Base-by-base conservation (phyloP, 2,888 invertebrate genomes). In the Linnaemya vulpina region DNA sequence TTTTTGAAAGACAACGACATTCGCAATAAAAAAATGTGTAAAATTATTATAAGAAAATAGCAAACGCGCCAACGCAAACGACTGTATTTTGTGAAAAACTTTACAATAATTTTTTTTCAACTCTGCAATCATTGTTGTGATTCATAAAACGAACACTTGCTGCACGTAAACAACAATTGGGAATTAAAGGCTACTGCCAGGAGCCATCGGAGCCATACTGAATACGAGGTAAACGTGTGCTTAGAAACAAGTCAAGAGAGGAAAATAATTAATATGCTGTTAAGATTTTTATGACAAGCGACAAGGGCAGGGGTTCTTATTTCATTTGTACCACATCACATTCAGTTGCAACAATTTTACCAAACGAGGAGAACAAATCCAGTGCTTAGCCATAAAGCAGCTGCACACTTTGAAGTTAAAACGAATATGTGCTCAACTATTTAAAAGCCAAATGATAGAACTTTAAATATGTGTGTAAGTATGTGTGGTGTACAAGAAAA, bases 261-360 rank as follows among this genome's bases (percentile, higher is more conserved):
- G 78, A 82, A 85, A 90, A 90, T 91, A 90, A 91, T 90, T 90
- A 90, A 91, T 91, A 90, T 90, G 90, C 91, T 90, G 88, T 89
- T 88, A 89, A 88, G 89, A 88, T 87, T 88, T 89, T 90, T 89
- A 90, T 90, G 89, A 89, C 89, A 90, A 87, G 88, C 87, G 87
- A 89, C 90, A 89, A 90, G 90, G 89, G 89, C 89, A 89, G 88
- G 87, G 88, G 84, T 79, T 76, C 68, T 76, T 78, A 76, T 78
- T 80, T 84, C 84, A 81, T 77, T 84, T 68, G 25, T 58, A 40
- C 10, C 55, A 75, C 62, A 75, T 76, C 73, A 85, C 79, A 83
- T 74, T 71, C 40, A 20, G n/a, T 51, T 65, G 51, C 55, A 65
- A 55, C 40, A 68, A 63, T 55, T 43, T 60, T 17, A 82, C 25